Evolutionary conservation across 2,888 invertebrate species (phyloP).

Genomic region (Schizaphis graminum): DNA sequence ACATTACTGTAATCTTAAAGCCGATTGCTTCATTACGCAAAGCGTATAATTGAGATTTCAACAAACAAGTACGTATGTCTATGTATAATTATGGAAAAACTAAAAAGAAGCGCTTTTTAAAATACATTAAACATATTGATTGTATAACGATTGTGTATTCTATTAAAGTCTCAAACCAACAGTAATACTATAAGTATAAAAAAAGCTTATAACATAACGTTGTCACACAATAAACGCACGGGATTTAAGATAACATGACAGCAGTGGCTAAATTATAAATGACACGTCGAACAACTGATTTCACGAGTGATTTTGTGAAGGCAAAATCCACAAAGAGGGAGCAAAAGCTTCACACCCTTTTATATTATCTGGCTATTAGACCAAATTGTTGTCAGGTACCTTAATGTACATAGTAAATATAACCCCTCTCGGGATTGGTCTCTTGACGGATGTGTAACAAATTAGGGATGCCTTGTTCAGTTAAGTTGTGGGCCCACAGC

Average conservation of each 20-base stretch:
- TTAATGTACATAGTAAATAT: neutral
- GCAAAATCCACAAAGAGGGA: neutral
- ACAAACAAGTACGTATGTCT: neutral
- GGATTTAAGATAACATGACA: neutral
- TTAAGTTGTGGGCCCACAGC: neutral
- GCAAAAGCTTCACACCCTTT: constrained; percentile 33
- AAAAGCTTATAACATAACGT: neutral
- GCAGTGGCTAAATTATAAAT: constrained; percentile 3
- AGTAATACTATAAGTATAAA: neutral
- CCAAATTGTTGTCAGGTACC: constrained; percentile 39
- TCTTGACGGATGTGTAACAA: constrained; percentile 42
- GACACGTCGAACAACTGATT: constrained; percentile 47
- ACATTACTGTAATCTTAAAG: neutral
- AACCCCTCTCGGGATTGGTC: constrained; percentile 25
- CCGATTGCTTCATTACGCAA: neutral
- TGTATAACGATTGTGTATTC: neutral
- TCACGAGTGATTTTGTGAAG: constrained; percentile 20
- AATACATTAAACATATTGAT: neutral
- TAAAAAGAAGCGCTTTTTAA: neutral
- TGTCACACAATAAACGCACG: neutral
- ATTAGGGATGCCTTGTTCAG: constrained; percentile 40
- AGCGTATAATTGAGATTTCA: neutral
- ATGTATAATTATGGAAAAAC: neutral
- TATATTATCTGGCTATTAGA: constrained; percentile 50
- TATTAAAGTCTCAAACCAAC: neutral